A percentile compares a stretch with the other conserved stretches of the same genome.
phyloP scores from a whole-genome alignment of 2,113 vertebrate species.

The Xenotilapia caudafasciata region DNA sequence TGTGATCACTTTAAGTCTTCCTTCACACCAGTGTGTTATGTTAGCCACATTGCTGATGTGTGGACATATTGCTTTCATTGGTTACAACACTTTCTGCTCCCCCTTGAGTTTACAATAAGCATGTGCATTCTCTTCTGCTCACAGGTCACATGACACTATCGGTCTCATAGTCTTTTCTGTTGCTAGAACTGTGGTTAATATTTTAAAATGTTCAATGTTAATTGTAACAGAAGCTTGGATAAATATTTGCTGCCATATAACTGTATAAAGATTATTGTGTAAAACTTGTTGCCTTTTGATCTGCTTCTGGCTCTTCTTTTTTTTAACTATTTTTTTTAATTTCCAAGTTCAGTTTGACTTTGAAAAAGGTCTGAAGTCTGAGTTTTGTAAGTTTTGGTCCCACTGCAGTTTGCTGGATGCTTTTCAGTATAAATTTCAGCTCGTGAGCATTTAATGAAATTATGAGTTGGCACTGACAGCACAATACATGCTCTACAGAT shows the following conservation, averaged over 20 bases:
- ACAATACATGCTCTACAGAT: background rate
- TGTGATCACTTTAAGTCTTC: background rate
- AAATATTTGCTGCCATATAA: background rate
- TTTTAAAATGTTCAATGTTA: background rate
- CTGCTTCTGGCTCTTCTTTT: background rate
- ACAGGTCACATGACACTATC: background rate
- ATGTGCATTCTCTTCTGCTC: background rate
- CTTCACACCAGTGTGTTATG: background rate
- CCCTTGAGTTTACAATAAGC: background rate
- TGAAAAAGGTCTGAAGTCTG: background rate
- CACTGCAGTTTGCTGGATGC: background rate
- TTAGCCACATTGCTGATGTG: background rate
- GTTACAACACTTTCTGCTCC: background rate
- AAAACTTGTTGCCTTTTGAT: background rate
- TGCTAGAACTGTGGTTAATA: background rate
- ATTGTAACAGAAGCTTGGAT: background rate
- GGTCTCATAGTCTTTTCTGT: background rate
- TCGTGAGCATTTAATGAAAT: background rate
- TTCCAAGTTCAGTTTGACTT: background rate
- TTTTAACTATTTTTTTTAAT: accelerated
- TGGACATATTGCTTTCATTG: background rate
- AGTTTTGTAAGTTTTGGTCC: background rate
- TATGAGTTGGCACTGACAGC: background rate
- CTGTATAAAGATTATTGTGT: background rate
- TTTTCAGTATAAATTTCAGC: background rate